phyloP scores from a whole-genome alignment of 2,797 vertebrate species.

The Mycteria americana region DNA sequence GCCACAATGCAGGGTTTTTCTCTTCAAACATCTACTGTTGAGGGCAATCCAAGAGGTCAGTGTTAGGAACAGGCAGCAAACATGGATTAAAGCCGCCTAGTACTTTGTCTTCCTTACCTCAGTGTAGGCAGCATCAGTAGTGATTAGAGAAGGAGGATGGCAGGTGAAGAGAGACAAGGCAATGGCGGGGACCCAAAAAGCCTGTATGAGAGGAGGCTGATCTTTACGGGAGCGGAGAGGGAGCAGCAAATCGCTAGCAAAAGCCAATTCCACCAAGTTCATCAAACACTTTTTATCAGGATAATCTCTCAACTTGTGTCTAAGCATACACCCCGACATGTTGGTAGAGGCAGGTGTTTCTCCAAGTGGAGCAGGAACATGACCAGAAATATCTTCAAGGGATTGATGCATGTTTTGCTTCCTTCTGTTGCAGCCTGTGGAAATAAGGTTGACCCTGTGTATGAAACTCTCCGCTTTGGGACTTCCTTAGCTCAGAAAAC shows the following conservation, averaged over 20 bases:
- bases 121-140: background rate
- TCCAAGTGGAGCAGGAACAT: background rate
- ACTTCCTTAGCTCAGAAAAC: conserved; percentile 95
- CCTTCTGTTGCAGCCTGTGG: conserved; percentile 86
- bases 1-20: background rate
- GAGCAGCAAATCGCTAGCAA: background rate
- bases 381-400: background rate
- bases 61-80: background rate
- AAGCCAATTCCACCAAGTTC: background rate
- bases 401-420: background rate
- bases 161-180: background rate
- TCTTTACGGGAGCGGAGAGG: background rate
- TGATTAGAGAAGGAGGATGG: background rate
- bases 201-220: background rate
- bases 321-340: background rate
- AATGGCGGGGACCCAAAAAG: background rate
- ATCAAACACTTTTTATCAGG: background rate
- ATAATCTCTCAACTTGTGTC: background rate
- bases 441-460: conserved; percentile 97
- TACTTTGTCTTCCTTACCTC: background rate
- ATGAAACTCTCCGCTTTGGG: conserved; percentile 95
- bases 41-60: background rate
- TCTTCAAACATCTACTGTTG: background rate
- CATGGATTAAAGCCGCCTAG: background rate
- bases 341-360: background rate